Conservation (phyloP, 2,888 invertebrate genomes). For the Oscheius onirici region DNA sequence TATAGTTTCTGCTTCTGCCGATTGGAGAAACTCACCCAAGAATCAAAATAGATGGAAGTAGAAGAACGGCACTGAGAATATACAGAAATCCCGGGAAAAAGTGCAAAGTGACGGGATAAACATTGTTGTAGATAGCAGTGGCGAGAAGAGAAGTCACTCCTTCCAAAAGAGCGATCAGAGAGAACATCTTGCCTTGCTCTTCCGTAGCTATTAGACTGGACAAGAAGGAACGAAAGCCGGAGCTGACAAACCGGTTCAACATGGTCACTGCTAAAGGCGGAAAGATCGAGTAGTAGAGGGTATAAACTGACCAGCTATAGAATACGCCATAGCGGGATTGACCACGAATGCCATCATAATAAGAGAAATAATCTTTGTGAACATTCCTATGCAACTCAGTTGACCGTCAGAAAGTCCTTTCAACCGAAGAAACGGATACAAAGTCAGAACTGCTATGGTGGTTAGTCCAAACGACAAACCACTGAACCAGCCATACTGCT, state of each 20-base stretch:
- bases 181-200: conserved; percentile 73
- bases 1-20: too few species aligned
- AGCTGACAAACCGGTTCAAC: conserved; percentile 72
- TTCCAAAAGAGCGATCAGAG: conserved; percentile 71
- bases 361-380: conserved; percentile 68
- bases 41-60: conserved; percentile 55
- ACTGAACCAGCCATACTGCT: conserved; percentile 67
- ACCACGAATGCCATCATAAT: conserved; percentile 69
- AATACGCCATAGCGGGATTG: conserved; percentile 48
- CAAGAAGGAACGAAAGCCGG: conserved; percentile 71
- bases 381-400: conserved; percentile 69
- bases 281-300: conserved; percentile 21
- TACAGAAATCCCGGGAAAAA: conserved; percentile 72
- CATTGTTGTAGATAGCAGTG: conserved; percentile 72
- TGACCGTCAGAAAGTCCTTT: conserved; percentile 66
- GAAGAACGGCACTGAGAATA: conserved; percentile 54
- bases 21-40: conserved; percentile 48
- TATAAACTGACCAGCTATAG: conserved; percentile 40
- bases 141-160: conserved; percentile 70
- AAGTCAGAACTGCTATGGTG: conserved; percentile 56
- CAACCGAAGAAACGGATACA: conserved; percentile 62
- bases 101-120: conserved; percentile 71
- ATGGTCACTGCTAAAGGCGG: conserved; percentile 60
- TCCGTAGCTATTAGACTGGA: conserved; percentile 68
- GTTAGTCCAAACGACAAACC: conserved; percentile 61